A percentile compares a stretch with the other conserved stretches of the same genome.
Evolutionary conservation across 2,113 vertebrate genomes (phyloP).

Genomic region (Dasyornis broadbenti): DNA sequence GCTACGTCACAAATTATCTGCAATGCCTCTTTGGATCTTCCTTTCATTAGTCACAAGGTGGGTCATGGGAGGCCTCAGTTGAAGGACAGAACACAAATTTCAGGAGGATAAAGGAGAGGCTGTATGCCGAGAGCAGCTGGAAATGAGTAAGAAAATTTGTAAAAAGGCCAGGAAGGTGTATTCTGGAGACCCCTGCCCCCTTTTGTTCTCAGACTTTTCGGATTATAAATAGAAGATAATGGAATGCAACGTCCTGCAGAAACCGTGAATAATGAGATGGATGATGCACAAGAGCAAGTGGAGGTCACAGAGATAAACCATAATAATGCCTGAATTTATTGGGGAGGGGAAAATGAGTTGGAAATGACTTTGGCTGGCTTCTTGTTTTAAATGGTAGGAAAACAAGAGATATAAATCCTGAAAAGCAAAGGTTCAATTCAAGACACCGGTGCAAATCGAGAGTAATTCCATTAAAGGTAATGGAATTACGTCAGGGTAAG

Average conservation of each 20-base stretch:
- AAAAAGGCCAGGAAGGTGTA: not conserved
- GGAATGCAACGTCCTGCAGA: constrained; percentile 24
- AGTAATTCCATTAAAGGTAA: constrained; percentile 52
- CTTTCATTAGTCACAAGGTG: not conserved
- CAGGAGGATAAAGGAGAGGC: not conserved
- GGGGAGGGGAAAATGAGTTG: not conserved
- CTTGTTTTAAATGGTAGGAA: not conserved
- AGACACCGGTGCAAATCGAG: constrained; percentile 7
- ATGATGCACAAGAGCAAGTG: constrained; percentile 47
- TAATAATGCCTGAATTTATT: constrained; percentile 38
- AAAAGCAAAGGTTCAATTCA: constrained; percentile 45
- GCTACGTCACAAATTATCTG: not conserved
- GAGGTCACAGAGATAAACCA: constrained; percentile 51
- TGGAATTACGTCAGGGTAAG: constrained; percentile 26
- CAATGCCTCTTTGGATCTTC: not conserved
- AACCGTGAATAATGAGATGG: constrained; percentile 41
- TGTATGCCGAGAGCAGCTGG: not conserved
- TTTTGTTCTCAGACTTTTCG: constrained; percentile 27
- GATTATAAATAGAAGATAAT: constrained; percentile 54
- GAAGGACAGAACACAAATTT: not conserved
- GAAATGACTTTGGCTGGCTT: not conserved
- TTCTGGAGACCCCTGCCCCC: not conserved
- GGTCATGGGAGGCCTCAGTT: not conserved
- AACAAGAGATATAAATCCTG: constrained; percentile 44
- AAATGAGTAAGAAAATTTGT: not conserved